Evolutionary conservation across 2,888 invertebrate species (phyloP).

Genomic region (Lasioglossum pauxillum): DNA sequence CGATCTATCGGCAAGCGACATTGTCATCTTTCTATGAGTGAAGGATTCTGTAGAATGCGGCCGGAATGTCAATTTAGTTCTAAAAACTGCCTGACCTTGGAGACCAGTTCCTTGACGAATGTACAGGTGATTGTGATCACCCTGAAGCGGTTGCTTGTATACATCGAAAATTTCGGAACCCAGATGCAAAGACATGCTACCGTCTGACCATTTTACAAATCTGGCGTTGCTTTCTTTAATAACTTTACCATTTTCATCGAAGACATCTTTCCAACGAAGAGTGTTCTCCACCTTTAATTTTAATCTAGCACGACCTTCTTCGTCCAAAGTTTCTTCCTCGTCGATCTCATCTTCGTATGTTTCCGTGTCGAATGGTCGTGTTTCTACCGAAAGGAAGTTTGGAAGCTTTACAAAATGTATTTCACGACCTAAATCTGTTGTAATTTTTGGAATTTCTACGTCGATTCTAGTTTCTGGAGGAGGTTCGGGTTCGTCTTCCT

Average conservation of each 20-base stretch:
- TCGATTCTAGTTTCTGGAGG: conserved; percentile 97
- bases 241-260: conserved; percentile 93
- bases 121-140: conserved; percentile 98
- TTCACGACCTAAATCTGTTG: conserved; percentile 95
- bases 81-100: conserved; percentile 98
- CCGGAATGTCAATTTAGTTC: conserved; percentile 98
- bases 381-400: conserved; percentile 99
- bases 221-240: conserved; percentile 97
- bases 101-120: conserved; percentile 99
- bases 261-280: conserved; percentile 95
- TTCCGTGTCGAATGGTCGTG: conserved; percentile 96
- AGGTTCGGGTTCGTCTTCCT: conserved; percentile 91
- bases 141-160: conserved; percentile 96
- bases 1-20: conserved; percentile 97
- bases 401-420: conserved; percentile 98
- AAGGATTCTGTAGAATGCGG: conserved; percentile 99
- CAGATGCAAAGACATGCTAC: conserved; percentile 97
- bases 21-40: conserved; percentile 99
- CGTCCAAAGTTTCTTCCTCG: conserved; percentile 98
- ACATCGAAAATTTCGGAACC: conserved; percentile 99
- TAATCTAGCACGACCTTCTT: conserved; percentile 97
- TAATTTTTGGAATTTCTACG: conserved; percentile 98
- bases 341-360: conserved; percentile 99
- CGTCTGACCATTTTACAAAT: conserved; percentile 98
- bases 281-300: conserved; percentile 99